These are phyloP conservation scores for Gallinago stenura DNA, from an alignment of 2,797 vertebrate species.

Conservation along the genomic window DNA sequence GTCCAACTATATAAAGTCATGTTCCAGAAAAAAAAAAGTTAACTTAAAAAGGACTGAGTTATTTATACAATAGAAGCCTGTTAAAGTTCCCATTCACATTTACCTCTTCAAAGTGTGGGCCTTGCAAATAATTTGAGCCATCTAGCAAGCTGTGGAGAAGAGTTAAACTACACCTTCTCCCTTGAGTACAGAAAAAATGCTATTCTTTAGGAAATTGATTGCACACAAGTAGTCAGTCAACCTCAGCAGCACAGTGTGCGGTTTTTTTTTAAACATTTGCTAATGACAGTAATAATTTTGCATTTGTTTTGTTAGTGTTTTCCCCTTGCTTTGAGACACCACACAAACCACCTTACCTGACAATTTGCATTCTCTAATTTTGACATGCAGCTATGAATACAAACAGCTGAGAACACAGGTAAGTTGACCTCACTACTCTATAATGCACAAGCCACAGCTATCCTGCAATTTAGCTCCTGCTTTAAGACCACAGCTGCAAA, in stretches of 20 bases:
- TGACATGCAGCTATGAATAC: not conserved
- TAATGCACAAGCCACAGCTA: not conserved
- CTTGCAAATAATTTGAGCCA: not conserved
- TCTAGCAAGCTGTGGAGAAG: not conserved
- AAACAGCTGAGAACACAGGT: not conserved
- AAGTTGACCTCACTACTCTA: not conserved
- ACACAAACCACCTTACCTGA: not conserved
- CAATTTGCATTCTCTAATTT: not conserved
- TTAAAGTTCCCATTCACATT: not conserved
- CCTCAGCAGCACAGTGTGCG: not conserved
- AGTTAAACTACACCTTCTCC: not conserved
- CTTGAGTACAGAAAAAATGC: not conserved
- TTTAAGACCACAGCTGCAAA: not conserved
- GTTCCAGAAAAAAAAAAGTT: not conserved
- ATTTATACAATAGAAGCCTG: not conserved
- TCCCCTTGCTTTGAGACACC: not conserved
- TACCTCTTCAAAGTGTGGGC: not conserved
- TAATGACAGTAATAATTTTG: not conserved
- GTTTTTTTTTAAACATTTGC: not conserved
- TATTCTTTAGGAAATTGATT: not conserved
- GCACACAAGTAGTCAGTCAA: slow-evolving; percentile 7
- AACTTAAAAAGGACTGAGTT: not conserved
- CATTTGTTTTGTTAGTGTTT: not conserved
- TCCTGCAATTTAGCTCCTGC: not conserved
- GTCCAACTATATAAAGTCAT: not conserved